A percentile compares a stretch with the other conserved stretches of the same genome.
Conservation (phyloP, 2,797 vertebrate genomes). For the Poeciliopsis turneri region DNA sequence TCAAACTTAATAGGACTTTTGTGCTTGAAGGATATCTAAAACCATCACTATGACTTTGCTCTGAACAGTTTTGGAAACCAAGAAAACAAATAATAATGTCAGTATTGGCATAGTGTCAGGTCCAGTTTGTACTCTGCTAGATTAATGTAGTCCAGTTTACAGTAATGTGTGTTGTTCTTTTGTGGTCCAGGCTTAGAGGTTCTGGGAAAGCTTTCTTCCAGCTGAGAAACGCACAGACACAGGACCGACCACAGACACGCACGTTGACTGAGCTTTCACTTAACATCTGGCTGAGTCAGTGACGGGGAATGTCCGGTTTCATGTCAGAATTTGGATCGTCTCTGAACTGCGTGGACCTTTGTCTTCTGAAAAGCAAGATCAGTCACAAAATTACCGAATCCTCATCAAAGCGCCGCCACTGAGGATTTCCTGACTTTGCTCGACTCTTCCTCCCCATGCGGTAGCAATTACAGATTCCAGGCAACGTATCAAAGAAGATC, state of each 20-base stretch:
- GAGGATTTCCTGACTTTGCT: slow-evolving; percentile 51
- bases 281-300: slow-evolving; percentile 48
- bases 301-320: slow-evolving; percentile 54
- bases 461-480: slow-evolving; percentile 71
- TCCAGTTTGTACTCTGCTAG: slow-evolving; percentile 33
- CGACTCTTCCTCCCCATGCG: slow-evolving; percentile 57
- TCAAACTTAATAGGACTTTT: slow-evolving; percentile 7
- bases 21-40: background rate
- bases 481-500: slow-evolving; percentile 66
- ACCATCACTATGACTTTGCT: background rate
- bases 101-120: slow-evolving; percentile 19
- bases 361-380: slow-evolving; percentile 39
- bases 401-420: slow-evolving; percentile 54
- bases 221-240: slow-evolving; percentile 36
- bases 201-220: slow-evolving; percentile 60
- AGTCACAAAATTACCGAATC: slow-evolving; percentile 28
- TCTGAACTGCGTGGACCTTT: slow-evolving; percentile 38
- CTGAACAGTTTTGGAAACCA: slow-evolving; percentile 14
- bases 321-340: slow-evolving; percentile 43
- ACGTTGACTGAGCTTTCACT: slow-evolving; percentile 39
- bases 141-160: slow-evolving; percentile 41
- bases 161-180: slow-evolving; percentile 47
- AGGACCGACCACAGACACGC: slow-evolving; percentile 30
- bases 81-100: slow-evolving; percentile 16
- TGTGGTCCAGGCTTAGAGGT: slow-evolving; percentile 42